Conservation (phyloP, 2,797 vertebrate species). For the Poecile montanus region DNA sequence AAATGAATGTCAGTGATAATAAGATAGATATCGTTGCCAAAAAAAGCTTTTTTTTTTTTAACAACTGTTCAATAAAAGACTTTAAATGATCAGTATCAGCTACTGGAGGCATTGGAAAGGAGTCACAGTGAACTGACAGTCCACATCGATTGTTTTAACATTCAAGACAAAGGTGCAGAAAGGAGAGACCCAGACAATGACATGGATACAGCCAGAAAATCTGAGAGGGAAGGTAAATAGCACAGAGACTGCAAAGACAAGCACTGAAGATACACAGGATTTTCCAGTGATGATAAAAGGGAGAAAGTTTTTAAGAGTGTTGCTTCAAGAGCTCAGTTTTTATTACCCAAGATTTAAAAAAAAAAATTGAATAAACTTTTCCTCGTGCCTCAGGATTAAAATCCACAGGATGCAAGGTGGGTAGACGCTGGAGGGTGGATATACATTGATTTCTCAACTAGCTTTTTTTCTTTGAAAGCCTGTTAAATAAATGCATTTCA, state of each 20-base stretch:
- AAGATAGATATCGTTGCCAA: not conserved
- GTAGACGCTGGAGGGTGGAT: not conserved
- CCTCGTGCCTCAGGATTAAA: not conserved
- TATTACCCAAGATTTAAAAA: not conserved
- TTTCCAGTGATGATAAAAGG: not conserved
- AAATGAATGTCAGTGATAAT: not conserved
- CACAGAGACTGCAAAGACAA: not conserved
- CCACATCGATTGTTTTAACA: not conserved
- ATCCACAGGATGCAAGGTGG: not conserved
- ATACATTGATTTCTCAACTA: conserved; percentile 2
- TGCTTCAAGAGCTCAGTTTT: conserved; percentile 9
- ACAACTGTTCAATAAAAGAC: not conserved
- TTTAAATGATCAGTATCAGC: not conserved
- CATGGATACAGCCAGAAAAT: not conserved
- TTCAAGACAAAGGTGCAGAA: not conserved
- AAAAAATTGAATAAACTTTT: not conserved
- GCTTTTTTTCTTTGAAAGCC: conserved; percentile 18
- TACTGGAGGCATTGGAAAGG: not conserved
- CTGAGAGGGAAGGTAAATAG: not conserved
- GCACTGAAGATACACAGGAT: not conserved
- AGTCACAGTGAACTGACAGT: not conserved
- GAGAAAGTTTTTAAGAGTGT: not conserved
- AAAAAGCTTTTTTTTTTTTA: not conserved
- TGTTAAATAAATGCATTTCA: conserved; percentile 10
- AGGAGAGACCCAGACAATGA: not conserved